Percentiles rank a stretch among this genome's conserved stretches.
Conservation (phyloP, 1,140 invertebrate species). For the Sarcophaga bullata region DNA sequence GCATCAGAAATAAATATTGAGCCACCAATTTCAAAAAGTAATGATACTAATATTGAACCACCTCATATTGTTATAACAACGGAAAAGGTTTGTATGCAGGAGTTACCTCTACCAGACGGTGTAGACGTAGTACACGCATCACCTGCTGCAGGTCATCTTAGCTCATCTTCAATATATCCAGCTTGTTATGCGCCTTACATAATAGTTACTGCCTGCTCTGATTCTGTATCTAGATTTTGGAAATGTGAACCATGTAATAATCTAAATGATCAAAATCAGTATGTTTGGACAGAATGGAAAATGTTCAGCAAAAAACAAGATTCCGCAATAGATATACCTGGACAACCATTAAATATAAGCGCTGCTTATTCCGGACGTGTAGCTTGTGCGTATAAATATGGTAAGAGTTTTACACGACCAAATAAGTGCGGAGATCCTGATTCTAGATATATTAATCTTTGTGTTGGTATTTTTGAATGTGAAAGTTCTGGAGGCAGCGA, state of each 20-base stretch:
- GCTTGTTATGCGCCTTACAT: slow-evolving; percentile 97
- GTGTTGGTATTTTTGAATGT: slow-evolving; percentile 98
- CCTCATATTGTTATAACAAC: slow-evolving; percentile 74
- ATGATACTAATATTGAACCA: slow-evolving; percentile 60
- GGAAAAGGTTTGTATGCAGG: slow-evolving; percentile 83
- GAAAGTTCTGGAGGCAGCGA: slow-evolving; percentile 98
- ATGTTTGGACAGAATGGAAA: slow-evolving; percentile 89
- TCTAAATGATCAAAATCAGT: slow-evolving; percentile 71
- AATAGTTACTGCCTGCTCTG: slow-evolving; percentile 92
- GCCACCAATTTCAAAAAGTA: slow-evolving; percentile 49
- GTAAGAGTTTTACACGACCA: slow-evolving; percentile 84
- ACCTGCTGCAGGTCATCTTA: slow-evolving; percentile 94
- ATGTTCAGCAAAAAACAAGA: slow-evolving; percentile 86
- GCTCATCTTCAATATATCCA: slow-evolving; percentile 98
- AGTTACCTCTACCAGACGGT: slow-evolving; percentile 85
- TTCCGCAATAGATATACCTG: slow-evolving; percentile 87
- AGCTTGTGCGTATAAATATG: slow-evolving; percentile 95
- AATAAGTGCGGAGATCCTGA: slow-evolving; percentile 78
- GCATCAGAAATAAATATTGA: slow-evolving; percentile 56
- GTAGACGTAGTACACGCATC: slow-evolving; percentile 92
- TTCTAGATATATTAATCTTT: slow-evolving; percentile 90
- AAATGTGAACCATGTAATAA: slow-evolving; percentile 72
- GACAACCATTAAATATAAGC: slow-evolving; percentile 91
- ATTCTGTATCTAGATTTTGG: slow-evolving; percentile 84
- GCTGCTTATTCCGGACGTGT: slow-evolving; percentile 97